Conservation (phyloP, 2,113 vertebrate species). For the Callaeas wilsoni region DNA sequence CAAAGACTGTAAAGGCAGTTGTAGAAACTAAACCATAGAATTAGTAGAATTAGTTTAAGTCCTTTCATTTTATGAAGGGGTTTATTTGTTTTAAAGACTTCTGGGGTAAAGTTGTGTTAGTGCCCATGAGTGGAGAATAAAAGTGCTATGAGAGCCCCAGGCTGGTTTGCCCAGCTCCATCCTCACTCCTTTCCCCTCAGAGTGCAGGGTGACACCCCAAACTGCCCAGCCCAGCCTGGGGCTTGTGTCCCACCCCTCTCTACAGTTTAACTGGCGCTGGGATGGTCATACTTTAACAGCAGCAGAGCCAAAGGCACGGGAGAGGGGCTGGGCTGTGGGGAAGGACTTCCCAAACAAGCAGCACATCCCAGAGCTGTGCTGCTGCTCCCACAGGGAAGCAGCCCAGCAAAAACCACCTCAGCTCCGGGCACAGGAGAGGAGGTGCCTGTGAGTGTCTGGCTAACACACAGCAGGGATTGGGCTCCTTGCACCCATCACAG, state of each 20-base stretch:
- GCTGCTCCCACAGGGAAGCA: neutral
- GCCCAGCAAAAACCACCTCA: neutral
- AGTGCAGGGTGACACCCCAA: neutral
- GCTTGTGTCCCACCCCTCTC: too few relatives aligned
- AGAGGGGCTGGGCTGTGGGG: neutral
- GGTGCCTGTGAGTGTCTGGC: fast-evolving
- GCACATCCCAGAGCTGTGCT: fast-evolving
- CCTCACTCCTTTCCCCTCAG: neutral
- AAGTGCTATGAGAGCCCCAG: neutral
- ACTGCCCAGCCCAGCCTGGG: neutral
- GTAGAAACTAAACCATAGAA: neutral
- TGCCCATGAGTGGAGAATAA: neutral
- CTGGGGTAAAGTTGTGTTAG: neutral
- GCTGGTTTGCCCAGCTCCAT: neutral
- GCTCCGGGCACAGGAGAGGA: neutral
- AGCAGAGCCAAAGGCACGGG: neutral
- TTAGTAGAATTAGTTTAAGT: neutral
- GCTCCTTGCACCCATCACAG: neutral
- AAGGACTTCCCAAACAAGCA: neutral
- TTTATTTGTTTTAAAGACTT: neutral
- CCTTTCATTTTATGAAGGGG: neutral
- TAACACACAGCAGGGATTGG: neutral
- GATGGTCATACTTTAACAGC: neutral
- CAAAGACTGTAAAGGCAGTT: neutral
- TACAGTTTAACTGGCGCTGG: neutral